phyloP scores from a whole-genome alignment of 2,113 vertebrate genomes.

The Dissostichus mawsoni region DNA sequence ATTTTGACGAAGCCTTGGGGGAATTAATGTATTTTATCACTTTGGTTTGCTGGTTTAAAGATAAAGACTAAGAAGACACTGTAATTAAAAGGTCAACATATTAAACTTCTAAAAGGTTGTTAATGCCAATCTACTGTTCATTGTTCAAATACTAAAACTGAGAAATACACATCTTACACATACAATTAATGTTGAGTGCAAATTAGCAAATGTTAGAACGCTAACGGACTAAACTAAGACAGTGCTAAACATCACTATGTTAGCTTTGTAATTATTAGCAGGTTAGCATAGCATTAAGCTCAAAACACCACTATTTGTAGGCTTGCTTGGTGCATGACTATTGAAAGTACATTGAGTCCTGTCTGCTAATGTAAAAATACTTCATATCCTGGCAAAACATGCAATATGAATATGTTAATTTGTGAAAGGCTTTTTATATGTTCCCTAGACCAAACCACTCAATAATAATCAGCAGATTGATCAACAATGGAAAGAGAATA shows the following conservation, averaged over 20 bases:
- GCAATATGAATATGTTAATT: no score
- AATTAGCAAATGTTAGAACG: no score
- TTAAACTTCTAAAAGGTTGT: neutral
- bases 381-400: no score
- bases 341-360: neutral
- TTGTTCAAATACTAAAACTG: neutral
- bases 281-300: neutral
- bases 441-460: neutral
- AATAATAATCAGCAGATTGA: neutral
- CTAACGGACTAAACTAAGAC: no score
- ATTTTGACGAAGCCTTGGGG: neutral
- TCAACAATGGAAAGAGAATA: neutral
- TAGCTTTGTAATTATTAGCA: neutral
- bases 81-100: constrained; percentile 11
- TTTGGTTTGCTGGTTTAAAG: neutral
- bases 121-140: neutral
- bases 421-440: no score
- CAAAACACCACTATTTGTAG: no score
- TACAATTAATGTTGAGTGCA: no score
- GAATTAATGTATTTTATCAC: neutral
- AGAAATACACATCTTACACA: neutral
- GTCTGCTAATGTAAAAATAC: neutral
- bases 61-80: neutral
- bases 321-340: neutral
- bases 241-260: neutral